Base-by-base conservation (phyloP, 2,113 vertebrate genomes). In the Kryptolebias marmoratus region DNA sequence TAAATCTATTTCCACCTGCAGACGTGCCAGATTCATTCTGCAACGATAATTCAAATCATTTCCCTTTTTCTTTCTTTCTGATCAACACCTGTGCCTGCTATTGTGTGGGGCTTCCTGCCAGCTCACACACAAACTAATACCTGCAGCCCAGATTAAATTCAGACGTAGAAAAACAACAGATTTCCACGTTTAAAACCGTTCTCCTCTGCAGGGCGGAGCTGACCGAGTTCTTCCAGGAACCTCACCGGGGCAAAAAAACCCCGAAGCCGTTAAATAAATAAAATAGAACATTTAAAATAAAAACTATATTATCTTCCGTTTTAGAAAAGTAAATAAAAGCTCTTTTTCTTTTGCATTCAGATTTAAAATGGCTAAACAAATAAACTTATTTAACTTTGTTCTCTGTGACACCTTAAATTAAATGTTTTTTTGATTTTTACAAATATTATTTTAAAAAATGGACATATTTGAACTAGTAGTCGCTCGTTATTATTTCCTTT, bases 61-160 rank as follows among this genome's bases (percentile, higher is more conserved):
- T 50, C 18, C 58, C 62, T 68, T 64, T 32, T 61, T 61, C 62
- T 49, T 59, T 18, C 49, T 14, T 44, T 9, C 61, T 82, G 79
- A 60, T 80, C 82, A 78, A 81, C 88, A 90, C 88, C 90, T 91
- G 88, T 86, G 88, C 86, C 75, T 78, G 78, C 67, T 65, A 79
- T 70, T 82, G 76, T 76, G 71, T 45, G 81, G 83, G 87, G 88
- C 85, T 82, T 57, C 57, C 69, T 86, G 87, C 88, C 90, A 90
- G 79, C 75, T 73, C 52, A 57, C 80, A 65, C 76, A 79, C 55
- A 75, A 80, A 63, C 76, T 72, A 74, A 82, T 82, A 89, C 81
- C 79, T 86, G 80, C 77, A 71, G 83, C 71, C 77, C 76, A 76
- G 68, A 80, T 80, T 82, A 72, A 71, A 89, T 83, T 77, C 80